These are phyloP conservation scores for Florisuga fusca DNA, from an alignment of 2,797 vertebrate genomes.

Conservation along the genomic window DNA sequence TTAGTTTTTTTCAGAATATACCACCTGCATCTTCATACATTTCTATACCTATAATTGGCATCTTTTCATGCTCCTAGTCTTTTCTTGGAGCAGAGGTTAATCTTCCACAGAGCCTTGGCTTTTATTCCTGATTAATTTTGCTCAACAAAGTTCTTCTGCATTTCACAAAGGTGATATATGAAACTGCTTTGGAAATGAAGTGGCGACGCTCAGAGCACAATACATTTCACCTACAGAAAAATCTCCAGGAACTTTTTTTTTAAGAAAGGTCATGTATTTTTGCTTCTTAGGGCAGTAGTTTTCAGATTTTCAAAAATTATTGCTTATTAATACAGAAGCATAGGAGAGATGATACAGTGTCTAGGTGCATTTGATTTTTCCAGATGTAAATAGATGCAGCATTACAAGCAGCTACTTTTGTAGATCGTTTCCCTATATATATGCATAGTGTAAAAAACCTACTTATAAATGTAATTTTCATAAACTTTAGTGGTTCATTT, in stretches of 20 bases:
- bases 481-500: neutral
- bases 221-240: neutral
- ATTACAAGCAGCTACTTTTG: neutral
- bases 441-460: neutral
- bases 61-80: neutral
- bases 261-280: neutral
- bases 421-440: neutral
- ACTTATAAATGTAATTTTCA: neutral
- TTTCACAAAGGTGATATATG: neutral
- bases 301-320: neutral
- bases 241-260: neutral
- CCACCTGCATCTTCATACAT: neutral
- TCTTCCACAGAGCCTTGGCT: neutral
- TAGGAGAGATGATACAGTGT: neutral
- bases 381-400: neutral
- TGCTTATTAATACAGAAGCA: neutral
- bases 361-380: constrained; percentile 41
- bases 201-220: neutral
- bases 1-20: neutral
- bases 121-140: constrained; percentile 39
- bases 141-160: neutral
- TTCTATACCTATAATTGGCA: neutral
- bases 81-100: neutral
- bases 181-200: neutral
- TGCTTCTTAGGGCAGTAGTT: neutral